Percentiles rank a stretch among this genome's conserved stretches.
Conservation (phyloP, 2,888 invertebrate species). For the Carcina quercana region DNA sequence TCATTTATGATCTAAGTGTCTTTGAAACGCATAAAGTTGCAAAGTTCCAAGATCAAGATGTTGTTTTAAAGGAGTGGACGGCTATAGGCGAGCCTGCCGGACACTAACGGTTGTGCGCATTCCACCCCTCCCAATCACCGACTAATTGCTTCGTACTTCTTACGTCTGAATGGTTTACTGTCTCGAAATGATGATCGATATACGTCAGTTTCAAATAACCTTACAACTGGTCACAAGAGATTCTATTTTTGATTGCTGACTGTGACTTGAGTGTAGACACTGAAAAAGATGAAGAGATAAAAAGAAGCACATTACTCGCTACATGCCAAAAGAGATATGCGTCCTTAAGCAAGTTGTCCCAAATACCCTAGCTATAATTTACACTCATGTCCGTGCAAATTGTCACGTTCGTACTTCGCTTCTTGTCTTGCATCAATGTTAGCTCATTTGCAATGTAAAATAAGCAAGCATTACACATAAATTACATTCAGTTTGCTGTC, state of each 20-base stretch:
- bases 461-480: slow-evolving; percentile 17
- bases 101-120: slow-evolving; percentile 67
- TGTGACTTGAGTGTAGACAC: too few species aligned
- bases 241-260: too few species aligned
- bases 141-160: slow-evolving; percentile 58
- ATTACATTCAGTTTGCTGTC: slow-evolving; percentile 16
- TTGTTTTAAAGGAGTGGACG: slow-evolving; percentile 29
- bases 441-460: slow-evolving; percentile 33
- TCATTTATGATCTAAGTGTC: slow-evolving; percentile 7
- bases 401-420: slow-evolving; percentile 26
- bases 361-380: slow-evolving; percentile 24
- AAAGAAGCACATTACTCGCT: too few species aligned
- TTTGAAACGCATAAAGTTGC: slow-evolving; percentile 2
- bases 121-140: slow-evolving; percentile 37
- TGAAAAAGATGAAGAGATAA: too few species aligned
- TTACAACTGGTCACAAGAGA: too few species aligned
- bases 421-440: slow-evolving; percentile 23
- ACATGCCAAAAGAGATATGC: background rate
- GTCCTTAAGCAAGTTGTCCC: slow-evolving; percentile 27
- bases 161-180: slow-evolving; percentile 25
- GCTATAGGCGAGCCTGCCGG: slow-evolving; percentile 56
- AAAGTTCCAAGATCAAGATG: slow-evolving; percentile 6
- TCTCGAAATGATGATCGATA: too few species aligned
- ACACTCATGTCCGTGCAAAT: slow-evolving; percentile 18
- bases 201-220: too few species aligned